Evolutionary conservation across 2,797 vertebrate species (phyloP).

Genomic region (Hozukius guyotensis): DNA sequence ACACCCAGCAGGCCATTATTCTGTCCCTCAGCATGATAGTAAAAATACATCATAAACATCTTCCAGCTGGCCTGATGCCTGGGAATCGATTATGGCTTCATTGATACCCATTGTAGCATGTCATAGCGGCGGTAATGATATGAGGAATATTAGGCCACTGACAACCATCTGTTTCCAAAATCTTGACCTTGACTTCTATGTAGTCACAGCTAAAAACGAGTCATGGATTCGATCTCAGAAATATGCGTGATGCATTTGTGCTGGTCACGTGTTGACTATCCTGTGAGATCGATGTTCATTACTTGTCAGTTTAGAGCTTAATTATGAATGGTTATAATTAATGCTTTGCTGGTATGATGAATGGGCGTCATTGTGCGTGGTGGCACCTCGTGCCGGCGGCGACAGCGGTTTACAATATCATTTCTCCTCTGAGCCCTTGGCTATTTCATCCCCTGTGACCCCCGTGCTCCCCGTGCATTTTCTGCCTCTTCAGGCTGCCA

Average conservation of each 20-base stretch:
- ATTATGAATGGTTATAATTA: slow-evolving; percentile 70
- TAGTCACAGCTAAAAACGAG: neutral
- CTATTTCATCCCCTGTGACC: slow-evolving; percentile 6
- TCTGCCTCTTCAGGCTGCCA: slow-evolving; percentile 25
- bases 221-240: slow-evolving; percentile 7
- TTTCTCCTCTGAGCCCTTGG: slow-evolving; percentile 48
- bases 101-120: slow-evolving; percentile 49
- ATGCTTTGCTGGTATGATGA: slow-evolving; percentile 56
- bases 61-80: slow-evolving; percentile 49
- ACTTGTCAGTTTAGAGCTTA: slow-evolving; percentile 48
- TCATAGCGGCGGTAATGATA: slow-evolving; percentile 30
- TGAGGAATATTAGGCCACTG: slow-evolving; percentile 20
- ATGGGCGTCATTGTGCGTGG: slow-evolving; percentile 43
- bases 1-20: slow-evolving; percentile 57
- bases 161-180: slow-evolving; percentile 14
- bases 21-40: slow-evolving; percentile 39
- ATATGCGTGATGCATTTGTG: slow-evolving; percentile 1
- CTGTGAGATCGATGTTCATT: slow-evolving; percentile 57
- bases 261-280: neutral
- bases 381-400: slow-evolving; percentile 6
- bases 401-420: slow-evolving; percentile 34
- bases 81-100: slow-evolving; percentile 62
- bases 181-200: slow-evolving; percentile 42
- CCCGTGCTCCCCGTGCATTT: slow-evolving; percentile 7
- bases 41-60: slow-evolving; percentile 67